phyloP scores from a whole-genome alignment of 2,888 invertebrate species.

The Ceraclea dissimilis region DNA sequence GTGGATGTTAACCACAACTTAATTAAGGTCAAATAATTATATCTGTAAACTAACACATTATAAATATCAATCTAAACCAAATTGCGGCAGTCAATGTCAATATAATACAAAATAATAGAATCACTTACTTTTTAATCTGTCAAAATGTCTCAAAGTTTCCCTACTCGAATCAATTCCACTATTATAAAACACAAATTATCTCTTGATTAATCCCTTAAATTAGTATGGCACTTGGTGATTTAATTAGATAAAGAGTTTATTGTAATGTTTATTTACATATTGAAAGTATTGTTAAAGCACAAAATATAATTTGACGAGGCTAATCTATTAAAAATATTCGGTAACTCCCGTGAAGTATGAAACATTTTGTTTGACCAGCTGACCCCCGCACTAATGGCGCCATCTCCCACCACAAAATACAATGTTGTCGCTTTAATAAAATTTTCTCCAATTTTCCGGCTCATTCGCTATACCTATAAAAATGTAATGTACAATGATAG shows the following conservation, averaged over 20 bases:
- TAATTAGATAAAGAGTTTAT: conserved; percentile 10
- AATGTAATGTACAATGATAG: too few relatives aligned
- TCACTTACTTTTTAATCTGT: background rate
- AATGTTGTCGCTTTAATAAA: background rate
- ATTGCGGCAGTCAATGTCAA: background rate
- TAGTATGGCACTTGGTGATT: conserved; percentile 24
- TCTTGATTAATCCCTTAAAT: conserved; percentile 17
- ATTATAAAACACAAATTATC: conserved; percentile 1
- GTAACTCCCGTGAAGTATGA: conserved; percentile 8
- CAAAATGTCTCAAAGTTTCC: background rate
- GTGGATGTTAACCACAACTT: conserved; percentile 8
- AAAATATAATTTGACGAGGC: conserved; percentile 7
- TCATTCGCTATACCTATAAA: too few relatives aligned
- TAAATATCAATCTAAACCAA: background rate
- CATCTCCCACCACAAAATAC: background rate
- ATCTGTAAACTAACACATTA: background rate
- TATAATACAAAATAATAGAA: background rate
- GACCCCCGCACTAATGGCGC: conserved; percentile 18
- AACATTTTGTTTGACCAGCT: conserved; percentile 22
- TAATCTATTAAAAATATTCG: background rate
- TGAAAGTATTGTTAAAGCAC: conserved; percentile 7
- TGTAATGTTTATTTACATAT: conserved; percentile 15
- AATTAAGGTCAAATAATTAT: conserved; percentile 9
- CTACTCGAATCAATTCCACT: background rate
- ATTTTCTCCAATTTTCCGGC: too few relatives aligned